Percentiles rank a stretch among this genome's conserved stretches.
Evolutionary conservation across 2,888 invertebrate genomes (phyloP).

Genomic region (Ochropleura leucogaster): DNA sequence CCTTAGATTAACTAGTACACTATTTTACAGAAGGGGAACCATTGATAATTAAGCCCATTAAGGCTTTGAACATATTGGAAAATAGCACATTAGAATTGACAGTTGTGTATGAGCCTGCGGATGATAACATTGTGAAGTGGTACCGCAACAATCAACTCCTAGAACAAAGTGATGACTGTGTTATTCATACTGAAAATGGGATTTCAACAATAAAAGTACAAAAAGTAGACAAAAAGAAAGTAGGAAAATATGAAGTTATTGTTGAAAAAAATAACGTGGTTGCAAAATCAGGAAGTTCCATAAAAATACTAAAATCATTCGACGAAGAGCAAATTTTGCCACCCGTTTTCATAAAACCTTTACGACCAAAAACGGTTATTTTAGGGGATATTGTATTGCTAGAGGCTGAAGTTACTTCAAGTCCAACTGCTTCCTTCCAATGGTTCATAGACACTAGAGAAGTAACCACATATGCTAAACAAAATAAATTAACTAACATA

Average conservation of each 20-base stretch:
- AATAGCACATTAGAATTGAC: conserved; percentile 93
- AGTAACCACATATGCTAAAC: conserved; percentile 88
- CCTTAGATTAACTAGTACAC: conserved; percentile 65
- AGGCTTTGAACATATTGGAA: conserved; percentile 93
- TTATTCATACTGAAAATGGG: conserved; percentile 91
- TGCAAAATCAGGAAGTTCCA: conserved; percentile 95
- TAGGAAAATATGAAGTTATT: conserved; percentile 96
- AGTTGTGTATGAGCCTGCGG: conserved; percentile 93
- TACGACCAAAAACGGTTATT: conserved; percentile 93
- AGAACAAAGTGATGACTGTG: conserved; percentile 91
- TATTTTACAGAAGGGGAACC: conserved; percentile 88
- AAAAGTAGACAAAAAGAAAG: conserved; percentile 93
- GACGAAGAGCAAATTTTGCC: conserved; percentile 92
- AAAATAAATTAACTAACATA: conserved; percentile 92
- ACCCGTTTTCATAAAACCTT: conserved; percentile 93
- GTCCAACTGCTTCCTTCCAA: conserved; percentile 95
- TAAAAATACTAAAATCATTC: conserved; percentile 93
- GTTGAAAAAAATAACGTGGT: conserved; percentile 95
- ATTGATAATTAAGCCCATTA: conserved; percentile 94
- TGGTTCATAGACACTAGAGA: conserved; percentile 95
- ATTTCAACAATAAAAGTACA: conserved; percentile 92
- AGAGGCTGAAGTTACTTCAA: conserved; percentile 94
- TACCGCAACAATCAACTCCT: conserved; percentile 95
- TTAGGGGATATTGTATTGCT: conserved; percentile 95
- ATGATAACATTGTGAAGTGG: conserved; percentile 95